Conservation (phyloP, 2,797 vertebrate genomes). For the Enteromius radiatus region DNA sequence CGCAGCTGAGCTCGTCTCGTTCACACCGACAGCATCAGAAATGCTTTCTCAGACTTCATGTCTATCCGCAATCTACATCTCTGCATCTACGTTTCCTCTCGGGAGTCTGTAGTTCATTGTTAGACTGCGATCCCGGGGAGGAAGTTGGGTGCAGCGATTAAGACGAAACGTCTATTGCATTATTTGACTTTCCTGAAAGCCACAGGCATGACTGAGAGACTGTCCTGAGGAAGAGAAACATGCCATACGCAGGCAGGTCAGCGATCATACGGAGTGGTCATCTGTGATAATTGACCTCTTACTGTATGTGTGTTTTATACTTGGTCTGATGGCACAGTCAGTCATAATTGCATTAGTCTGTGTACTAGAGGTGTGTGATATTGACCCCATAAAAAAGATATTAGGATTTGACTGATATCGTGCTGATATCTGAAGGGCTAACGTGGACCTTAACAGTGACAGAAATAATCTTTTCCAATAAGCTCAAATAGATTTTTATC, state of each 20-base stretch:
- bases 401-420: too few relatives aligned
- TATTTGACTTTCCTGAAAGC: constrained; percentile 38
- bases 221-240: too few relatives aligned
- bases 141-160: constrained; percentile 14
- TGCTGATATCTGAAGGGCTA: too few relatives aligned
- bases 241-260: too few relatives aligned
- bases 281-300: background rate
- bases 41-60: background rate
- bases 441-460: too few relatives aligned
- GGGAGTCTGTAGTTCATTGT: background rate
- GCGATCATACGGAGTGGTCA: constrained; percentile 26
- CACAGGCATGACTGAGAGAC: constrained; percentile 13
- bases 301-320: background rate
- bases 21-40: too few relatives aligned
- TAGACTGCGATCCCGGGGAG: background rate
- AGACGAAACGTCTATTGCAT: constrained; percentile 8
- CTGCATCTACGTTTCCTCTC: background rate
- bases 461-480: too few relatives aligned
- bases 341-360: too few relatives aligned
- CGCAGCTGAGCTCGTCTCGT: too few relatives aligned
- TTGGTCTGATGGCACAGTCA: background rate
- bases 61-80: background rate
- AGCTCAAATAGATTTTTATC: too few relatives aligned
- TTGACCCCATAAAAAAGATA: too few relatives aligned
- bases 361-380: too few relatives aligned